Conservation (phyloP, 2,797 vertebrate species). For the Meriones psammophilus region DNA sequence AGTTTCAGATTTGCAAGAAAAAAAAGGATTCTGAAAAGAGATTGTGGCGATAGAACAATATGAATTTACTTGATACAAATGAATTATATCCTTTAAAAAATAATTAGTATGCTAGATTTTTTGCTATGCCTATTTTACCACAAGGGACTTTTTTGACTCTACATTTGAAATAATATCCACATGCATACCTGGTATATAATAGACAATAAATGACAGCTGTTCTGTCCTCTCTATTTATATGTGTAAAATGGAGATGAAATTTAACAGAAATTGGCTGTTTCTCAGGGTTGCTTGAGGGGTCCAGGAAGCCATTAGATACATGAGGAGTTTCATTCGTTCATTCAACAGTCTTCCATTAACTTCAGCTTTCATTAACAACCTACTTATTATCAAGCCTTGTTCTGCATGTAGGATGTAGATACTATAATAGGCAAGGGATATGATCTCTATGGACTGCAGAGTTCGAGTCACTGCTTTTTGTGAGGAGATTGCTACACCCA, state of each 20-base stretch:
- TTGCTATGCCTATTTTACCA: background rate
- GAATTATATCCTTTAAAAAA: background rate
- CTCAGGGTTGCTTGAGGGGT: constrained; percentile 24
- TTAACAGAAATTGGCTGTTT: constrained; percentile 28
- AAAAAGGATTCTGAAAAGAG: background rate
- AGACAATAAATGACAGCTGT: background rate
- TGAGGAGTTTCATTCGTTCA: constrained; percentile 49
- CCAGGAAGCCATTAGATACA: background rate
- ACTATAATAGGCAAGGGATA: constrained; percentile 18
- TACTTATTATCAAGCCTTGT: constrained; percentile 28
- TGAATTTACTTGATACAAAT: background rate
- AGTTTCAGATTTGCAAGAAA: constrained; percentile 29
- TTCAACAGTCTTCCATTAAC: constrained; percentile 23
- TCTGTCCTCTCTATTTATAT: background rate
- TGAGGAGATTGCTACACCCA: constrained; percentile 36
- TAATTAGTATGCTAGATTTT: background rate
- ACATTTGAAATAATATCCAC: constrained; percentile 58
- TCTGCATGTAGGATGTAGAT: background rate
- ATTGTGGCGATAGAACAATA: background rate
- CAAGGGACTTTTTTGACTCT: constrained; percentile 9
- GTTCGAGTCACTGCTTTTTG: constrained; percentile 10
- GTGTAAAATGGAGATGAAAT: constrained; percentile 16
- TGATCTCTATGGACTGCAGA: constrained; percentile 36
- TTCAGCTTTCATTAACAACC: constrained; percentile 51
- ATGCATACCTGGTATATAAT: background rate